Evolutionary conservation across 2,113 vertebrate genomes (phyloP).

Genomic region (Hippocampus guttulatus): DNA sequence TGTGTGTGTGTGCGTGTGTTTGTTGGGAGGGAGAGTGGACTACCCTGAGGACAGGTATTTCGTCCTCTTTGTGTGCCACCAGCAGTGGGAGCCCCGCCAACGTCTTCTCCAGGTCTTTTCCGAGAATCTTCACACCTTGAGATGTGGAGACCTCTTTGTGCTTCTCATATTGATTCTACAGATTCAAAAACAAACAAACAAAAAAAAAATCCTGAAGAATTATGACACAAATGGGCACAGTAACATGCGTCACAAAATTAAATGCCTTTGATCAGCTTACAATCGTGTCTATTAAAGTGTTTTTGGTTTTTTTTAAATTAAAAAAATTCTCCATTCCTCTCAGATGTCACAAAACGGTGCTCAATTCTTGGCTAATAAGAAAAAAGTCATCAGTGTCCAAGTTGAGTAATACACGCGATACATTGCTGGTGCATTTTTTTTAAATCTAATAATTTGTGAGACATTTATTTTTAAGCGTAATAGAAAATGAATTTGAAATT

Average conservation of each 20-base stretch:
- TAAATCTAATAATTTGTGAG: too few relatives aligned
- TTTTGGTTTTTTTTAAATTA: too few relatives aligned
- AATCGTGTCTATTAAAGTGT: too few relatives aligned
- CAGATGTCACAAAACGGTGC: too few relatives aligned
- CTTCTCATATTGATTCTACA: constrained; percentile 93
- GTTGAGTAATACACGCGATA: too few relatives aligned
- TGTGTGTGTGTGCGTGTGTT: neutral
- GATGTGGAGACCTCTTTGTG: constrained; percentile 92
- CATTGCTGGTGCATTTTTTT: too few relatives aligned
- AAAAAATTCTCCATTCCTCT: too few relatives aligned
- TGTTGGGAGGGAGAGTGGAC: constrained; percentile 12
- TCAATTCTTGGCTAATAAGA: neutral
- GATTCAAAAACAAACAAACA: neutral
- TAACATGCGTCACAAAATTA: too few relatives aligned
- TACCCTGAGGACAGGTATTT: constrained; percentile 91
- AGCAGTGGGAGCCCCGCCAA: constrained; percentile 91
- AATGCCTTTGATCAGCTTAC: too few relatives aligned
- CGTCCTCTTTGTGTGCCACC: constrained; percentile 90
- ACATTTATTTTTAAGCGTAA: too few relatives aligned
- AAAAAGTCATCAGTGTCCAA: neutral
- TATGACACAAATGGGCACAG: neutral
- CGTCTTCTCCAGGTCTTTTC: constrained; percentile 94
- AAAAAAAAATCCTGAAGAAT: neutral
- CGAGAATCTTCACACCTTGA: constrained; percentile 97
- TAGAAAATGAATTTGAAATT: too few relatives aligned